A percentile compares a stretch with the other conserved stretches of the same genome.
Evolutionary conservation across 2,113 vertebrate genomes (phyloP).

Genomic region (Sander vitreus): DNA sequence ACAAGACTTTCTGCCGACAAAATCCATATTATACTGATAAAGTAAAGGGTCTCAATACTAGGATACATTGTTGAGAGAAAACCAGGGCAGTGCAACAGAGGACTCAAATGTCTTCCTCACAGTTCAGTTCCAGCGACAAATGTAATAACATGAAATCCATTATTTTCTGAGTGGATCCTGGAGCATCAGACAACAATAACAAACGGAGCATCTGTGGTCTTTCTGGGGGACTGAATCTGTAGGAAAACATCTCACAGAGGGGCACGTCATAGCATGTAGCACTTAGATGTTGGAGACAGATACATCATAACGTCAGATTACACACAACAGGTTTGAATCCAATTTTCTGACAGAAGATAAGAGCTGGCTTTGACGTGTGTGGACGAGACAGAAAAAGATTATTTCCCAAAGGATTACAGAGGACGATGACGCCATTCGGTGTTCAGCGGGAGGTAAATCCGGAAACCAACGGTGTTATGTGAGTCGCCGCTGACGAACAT

Average conservation of each 20-base stretch:
- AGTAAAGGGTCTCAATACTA: background rate
- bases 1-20: background rate
- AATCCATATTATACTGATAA: background rate
- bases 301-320: background rate
- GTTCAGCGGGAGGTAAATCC: background rate
- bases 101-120: background rate
- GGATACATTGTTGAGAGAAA: background rate
- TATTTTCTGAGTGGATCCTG: background rate
- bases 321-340: background rate
- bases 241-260: background rate
- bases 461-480: background rate
- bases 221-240: background rate
- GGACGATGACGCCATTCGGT: background rate
- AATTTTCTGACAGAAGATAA: slow-evolving; percentile 6
- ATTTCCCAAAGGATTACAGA: background rate
- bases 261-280: background rate
- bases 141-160: background rate
- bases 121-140: background rate
- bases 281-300: background rate
- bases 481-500: background rate
- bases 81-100: background rate
- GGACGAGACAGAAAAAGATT: background rate
- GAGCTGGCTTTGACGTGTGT: background rate
- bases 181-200: background rate
- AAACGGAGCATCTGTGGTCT: background rate